Evolutionary conservation across 1,140 invertebrate species (phyloP).

Genomic region (Hyles vespertilio): DNA sequence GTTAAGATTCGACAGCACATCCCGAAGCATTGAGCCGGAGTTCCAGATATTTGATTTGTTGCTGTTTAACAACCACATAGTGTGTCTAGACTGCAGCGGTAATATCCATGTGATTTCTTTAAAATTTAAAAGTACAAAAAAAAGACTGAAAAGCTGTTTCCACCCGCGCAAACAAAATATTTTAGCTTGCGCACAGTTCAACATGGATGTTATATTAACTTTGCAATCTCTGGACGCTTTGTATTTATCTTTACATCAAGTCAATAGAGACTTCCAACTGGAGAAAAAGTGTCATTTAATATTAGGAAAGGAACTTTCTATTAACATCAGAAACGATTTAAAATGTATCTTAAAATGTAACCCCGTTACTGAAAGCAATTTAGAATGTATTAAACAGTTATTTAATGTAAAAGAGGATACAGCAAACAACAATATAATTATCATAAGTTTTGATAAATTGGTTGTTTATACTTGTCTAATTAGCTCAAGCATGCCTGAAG

Average conservation of each 20-base stretch:
- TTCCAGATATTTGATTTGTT: constrained; percentile 37
- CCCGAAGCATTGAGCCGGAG: constrained; percentile 33
- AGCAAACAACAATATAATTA: constrained; percentile 26
- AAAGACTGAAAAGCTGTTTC: constrained; percentile 37
- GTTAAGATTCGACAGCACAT: constrained; percentile 27
- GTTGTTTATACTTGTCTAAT: constrained; percentile 40
- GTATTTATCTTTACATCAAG: constrained; percentile 34
- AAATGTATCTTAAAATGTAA: constrained; percentile 22
- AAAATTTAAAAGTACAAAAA: constrained; percentile 47
- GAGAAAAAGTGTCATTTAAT: constrained; percentile 22
- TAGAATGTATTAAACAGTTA: constrained; percentile 25
- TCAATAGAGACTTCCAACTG: constrained; percentile 30
- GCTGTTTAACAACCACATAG: constrained; percentile 38
- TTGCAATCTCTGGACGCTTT: constrained; percentile 32
- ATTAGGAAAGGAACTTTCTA: constrained; percentile 10
- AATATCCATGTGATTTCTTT: constrained; percentile 38
- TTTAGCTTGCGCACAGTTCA: constrained; percentile 18
- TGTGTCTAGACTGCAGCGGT: constrained; percentile 41
- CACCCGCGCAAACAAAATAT: constrained; percentile 29
- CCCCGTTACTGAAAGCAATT: constrained; percentile 22
- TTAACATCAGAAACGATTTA: constrained; percentile 8
- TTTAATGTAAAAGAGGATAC: constrained; percentile 21
- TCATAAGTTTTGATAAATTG: constrained; percentile 47
- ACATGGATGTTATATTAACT: constrained; percentile 26
- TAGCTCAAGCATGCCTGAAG: constrained; percentile 16